Evolutionary conservation across 2,888 invertebrate genomes (phyloP), one percentile per base, ranked within the genome.

Genomic region (Drosophila siamana): DNA sequence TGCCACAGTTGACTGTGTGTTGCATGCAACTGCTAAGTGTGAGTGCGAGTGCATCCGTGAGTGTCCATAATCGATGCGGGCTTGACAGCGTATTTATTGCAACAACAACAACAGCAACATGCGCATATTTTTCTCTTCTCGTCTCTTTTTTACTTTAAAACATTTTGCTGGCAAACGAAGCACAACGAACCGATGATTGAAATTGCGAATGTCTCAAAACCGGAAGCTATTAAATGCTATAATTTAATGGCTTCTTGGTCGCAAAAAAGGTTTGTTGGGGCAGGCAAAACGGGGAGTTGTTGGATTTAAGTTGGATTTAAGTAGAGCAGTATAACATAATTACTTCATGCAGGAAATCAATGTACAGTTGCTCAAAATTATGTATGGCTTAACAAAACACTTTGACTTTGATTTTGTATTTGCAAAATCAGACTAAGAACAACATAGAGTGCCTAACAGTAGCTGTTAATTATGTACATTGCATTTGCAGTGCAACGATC

Each of bases 41-140:
- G 55, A 62, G 65, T 74, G 40, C 56, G 68, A 78, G 69, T 76
- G 71, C 73, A 70, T 65, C 72, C 73, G 75, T 76, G 86, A 88
- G 86, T 89, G 89, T 90, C 81, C 86, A 88, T 89, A 90, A 89
- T 90, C 88, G 90, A 90, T 80, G 81, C 79, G 69, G 73, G 88
- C 77, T 73, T 87, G 88, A 89, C 88, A 88, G 89, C 83, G 86
- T 87, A 89, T 87, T 89, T 88, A 88, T 89, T 85, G 86, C 75
- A 70, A 82, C 11, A 33, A 33, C 4, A 33, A 33, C 11, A n/a
- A 33, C 11, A 33, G n/a, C n/a, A 33, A 33, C n/a, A 87, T 78
- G 89, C 80, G 84, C 71, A 78, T 72, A 90, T 68, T 77, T 78
- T 78, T 74, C 70, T 69, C 50, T 41, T 66, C 59, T 66, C 59